Evolutionary conservation across 2,797 vertebrate species (phyloP), one percentile per base, ranked within the genome.

Genomic region (Eutrigla gurnardus): DNA sequence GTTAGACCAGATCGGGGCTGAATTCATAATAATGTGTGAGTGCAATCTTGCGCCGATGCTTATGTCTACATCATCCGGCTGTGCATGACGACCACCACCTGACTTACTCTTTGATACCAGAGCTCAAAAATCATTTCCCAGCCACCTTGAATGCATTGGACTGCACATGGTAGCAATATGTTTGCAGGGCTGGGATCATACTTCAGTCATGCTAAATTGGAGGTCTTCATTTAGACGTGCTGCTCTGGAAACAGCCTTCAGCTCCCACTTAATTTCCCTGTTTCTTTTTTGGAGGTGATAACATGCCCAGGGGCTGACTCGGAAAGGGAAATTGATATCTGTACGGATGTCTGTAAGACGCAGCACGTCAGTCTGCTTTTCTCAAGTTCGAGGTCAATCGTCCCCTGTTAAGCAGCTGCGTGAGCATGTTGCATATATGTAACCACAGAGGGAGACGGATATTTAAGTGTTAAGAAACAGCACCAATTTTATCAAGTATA

Each of bases 101-200:
- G 67, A 80, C 42, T 77, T 17, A 49, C 63, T 70, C 91, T 94
- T 95, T 94, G 91, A 94, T 92, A 89, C 81, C 43, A 76, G 66
- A 81, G 65, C 84, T 81, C 84, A 81, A 54, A 86, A 86, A 89
- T 69, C 12, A 75, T 75, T 85, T 82, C 83, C 86, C 84, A 80
- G 83, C 82, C 82, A 82, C 78, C 82, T 83, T 82, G 89, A 90
- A 88, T 84, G 84, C 84, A 89, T 90, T 89, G 81, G 49, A 55
- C 74, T 69, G 90, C 94, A 95, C 93, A 95, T 95, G 94, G 93
- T 84, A 93, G 83, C 91, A 94, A 95, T 94, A 94, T 88, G 80
- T 70, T 63, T 58, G 65, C 67, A 9, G 53, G 62, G 35, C 65
- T 32, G n/a, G 78, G 89, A 86, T 90, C 88, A 92, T 78, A 88